Base-by-base conservation (phyloP, 2,888 invertebrate genomes). In the Entomobrya proxima region DNA sequence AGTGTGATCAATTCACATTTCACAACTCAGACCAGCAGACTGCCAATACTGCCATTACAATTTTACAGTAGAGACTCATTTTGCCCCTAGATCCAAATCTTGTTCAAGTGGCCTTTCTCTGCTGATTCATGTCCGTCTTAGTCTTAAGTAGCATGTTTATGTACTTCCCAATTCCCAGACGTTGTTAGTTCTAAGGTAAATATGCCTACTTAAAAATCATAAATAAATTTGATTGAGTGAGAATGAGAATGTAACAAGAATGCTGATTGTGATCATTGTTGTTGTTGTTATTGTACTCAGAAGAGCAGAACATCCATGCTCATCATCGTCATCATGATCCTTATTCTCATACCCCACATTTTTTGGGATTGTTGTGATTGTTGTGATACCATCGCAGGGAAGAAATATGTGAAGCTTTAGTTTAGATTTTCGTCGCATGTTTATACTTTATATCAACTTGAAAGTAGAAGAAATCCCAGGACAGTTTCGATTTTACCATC, bases 171-270 rank as follows among this genome's bases (percentile, higher is more conserved):
- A 9, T 55, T 27, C 55, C 27, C 9, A 9, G 55, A 55, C 55
- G 24, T 27, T 55, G 27, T 32, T 61, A 61, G 32, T 30, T 61
- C 30, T 32, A 61, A 61, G 58, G 32, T 61, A 61, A 61, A 61
- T 61, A n/a, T n/a, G n/a, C n/a, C n/a, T n/a, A 61, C 58, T 61
- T 61, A 61, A 61, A 55, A 61, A 32, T 30, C 58, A 32, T 61
- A 61, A 61, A 61, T 32, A 61, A 37, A 67, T 40, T 40, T 67
- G 67, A 40, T 37, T 37, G 67, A 37, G 67, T 67, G 40, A 37
- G 67, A 67, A 40, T 67, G 37, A 37, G 27, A n/a, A n/a, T n/a
- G 9, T 40, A 40, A 32, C 30, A 32, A 30, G 1, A 9, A 24
- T 27, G 9, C 32, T 61, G 58, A 61, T 61, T 61, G 32, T 61